Evolutionary conservation across 2,888 invertebrate genomes (phyloP).

Genomic region (Macropis europaea): DNA sequence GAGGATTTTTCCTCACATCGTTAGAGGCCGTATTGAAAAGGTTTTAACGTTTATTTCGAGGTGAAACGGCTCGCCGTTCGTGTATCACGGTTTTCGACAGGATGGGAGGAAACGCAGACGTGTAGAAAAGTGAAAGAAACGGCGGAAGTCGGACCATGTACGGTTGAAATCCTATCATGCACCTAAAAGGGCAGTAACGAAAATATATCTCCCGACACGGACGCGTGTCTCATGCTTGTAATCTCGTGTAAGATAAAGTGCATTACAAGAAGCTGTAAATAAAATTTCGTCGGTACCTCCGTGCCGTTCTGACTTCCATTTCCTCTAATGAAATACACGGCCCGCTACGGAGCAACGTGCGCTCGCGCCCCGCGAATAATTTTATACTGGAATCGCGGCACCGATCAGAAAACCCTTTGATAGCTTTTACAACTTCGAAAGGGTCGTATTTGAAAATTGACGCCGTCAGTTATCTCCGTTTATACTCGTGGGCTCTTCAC

Average conservation of each 20-base stretch:
- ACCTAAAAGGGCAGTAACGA: neutral
- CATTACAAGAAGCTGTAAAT: conserved; percentile 4
- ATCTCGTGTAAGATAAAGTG: neutral
- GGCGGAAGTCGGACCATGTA: neutral
- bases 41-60: conserved; percentile 18
- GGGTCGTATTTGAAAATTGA: neutral
- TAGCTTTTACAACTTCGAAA: too few relatives aligned
- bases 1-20: conserved; percentile 8
- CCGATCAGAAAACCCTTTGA: neutral
- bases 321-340: neutral
- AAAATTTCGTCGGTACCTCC: neutral
- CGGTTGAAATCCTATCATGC: neutral
- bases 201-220: conserved; percentile 1
- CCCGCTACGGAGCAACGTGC: neutral
- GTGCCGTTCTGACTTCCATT: neutral
- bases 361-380: neutral
- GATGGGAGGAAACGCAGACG: neutral
- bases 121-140: conserved; percentile 1
- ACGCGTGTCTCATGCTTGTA: neutral
- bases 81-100: neutral
- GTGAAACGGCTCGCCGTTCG: neutral
- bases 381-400: too few relatives aligned
- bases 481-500: neutral
- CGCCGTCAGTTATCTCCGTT: neutral
- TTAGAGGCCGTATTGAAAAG: conserved; percentile 15